Percentiles rank a stretch among this genome's conserved stretches.
Conservation (phyloP, 2,888 invertebrate genomes). For the Tiliacea citrago region DNA sequence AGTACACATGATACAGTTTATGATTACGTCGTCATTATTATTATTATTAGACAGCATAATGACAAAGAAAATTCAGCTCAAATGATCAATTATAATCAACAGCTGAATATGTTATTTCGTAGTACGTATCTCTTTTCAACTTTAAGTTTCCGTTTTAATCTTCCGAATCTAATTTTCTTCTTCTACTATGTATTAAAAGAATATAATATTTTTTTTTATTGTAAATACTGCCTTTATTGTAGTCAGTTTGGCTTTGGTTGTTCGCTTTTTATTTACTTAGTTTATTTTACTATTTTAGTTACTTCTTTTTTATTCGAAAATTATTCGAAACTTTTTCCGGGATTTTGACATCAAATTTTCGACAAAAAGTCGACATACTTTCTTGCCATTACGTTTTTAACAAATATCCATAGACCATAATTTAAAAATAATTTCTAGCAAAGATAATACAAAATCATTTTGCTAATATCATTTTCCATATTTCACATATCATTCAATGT, state of each 20-base stretch:
- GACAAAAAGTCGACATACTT: neutral
- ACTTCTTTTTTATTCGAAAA: no score
- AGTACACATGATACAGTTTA: conserved; percentile 22
- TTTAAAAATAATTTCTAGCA: neutral
- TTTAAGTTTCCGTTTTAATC: neutral
- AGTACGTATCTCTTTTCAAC: neutral
- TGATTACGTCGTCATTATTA: neutral
- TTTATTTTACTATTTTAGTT: conserved; percentile 27
- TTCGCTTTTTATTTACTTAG: conserved; percentile 56
- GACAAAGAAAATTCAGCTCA: neutral
- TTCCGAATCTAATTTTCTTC: conserved; percentile 26
- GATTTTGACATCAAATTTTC: neutral
- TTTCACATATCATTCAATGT: conserved; percentile 28
- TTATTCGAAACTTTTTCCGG: conserved; percentile 12
- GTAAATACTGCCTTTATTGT: conserved; percentile 58
- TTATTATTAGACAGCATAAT: neutral
- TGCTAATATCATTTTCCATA: conserved; percentile 1
- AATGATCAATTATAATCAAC: neutral
- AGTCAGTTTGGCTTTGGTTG: conserved; percentile 59
- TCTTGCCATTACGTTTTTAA: conserved; percentile 25
- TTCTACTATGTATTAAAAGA: neutral
- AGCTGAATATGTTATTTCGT: neutral
- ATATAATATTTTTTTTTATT: conserved; percentile 11
- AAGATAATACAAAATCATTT: neutral
- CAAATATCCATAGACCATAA: conserved; percentile 10